phyloP scores from a whole-genome alignment of 2,113 vertebrate species.

The Xerus inauris region DNA sequence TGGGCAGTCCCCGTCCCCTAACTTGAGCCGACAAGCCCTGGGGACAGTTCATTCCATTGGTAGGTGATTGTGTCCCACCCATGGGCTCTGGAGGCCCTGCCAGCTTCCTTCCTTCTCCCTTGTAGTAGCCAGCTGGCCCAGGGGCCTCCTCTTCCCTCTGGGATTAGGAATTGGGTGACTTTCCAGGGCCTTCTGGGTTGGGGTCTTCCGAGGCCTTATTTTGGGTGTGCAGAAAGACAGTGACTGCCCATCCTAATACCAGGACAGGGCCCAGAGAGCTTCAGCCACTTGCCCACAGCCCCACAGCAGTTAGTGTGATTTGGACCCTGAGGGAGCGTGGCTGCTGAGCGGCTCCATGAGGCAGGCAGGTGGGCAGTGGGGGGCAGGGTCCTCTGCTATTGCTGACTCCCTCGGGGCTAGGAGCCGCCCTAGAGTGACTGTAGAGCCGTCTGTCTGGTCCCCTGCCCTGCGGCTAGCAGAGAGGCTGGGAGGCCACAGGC shows the following conservation, averaged over 20 bases:
- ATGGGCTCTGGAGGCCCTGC: neutral
- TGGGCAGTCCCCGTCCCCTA: too few species aligned
- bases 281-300: neutral
- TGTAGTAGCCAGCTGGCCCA: fast-evolving
- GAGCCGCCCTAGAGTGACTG: neutral
- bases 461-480: neutral
- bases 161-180: neutral
- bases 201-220: neutral
- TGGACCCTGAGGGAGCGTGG: neutral
- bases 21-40: too few species aligned
- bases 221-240: neutral
- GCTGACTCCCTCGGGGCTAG: neutral
- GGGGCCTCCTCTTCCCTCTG: neutral
- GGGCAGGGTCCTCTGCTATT: fast-evolving
- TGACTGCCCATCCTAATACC: neutral
- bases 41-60: fast-evolving
- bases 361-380: neutral
- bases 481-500: too few species aligned
- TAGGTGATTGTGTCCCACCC: neutral
- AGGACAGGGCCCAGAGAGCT: neutral
- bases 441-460: neutral
- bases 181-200: neutral
- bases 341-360: neutral
- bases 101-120: neutral
- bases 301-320: neutral